phyloP scores from a whole-genome alignment of 2,113 vertebrate species.

The Sinocyclocheilus grahami region DNA sequence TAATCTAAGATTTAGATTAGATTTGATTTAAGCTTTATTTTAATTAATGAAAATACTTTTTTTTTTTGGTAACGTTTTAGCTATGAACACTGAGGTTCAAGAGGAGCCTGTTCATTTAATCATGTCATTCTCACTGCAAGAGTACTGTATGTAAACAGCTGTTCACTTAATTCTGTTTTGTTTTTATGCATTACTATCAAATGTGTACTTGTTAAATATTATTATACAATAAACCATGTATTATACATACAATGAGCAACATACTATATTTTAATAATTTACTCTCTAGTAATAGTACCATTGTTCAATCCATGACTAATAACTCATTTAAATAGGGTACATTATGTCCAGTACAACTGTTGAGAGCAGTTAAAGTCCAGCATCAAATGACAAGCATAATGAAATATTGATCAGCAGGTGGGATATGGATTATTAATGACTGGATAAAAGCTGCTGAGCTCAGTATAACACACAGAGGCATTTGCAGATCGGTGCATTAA shows the following conservation, averaged over 20 bases:
- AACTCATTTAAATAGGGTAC: no score
- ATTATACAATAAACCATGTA: neutral
- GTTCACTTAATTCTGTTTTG: no score
- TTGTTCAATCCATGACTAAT: neutral
- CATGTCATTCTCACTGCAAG: no score
- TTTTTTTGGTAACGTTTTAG: no score
- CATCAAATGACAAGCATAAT: constrained; percentile 34
- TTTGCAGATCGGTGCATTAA: constrained; percentile 25
- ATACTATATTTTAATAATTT: neutral
- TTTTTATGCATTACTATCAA: neutral
- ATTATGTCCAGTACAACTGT: neutral
- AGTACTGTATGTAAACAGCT: no score
- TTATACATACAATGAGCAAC: neutral
- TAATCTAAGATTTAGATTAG: no score
- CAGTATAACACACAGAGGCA: constrained; percentile 12
- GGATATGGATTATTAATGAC: constrained; percentile 42
- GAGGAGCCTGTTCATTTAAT: no score
- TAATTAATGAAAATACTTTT: no score
- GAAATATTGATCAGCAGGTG: constrained; percentile 50
- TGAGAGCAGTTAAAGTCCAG: constrained; percentile 14
- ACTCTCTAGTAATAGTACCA: neutral
- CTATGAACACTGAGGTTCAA: no score
- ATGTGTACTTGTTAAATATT: neutral
- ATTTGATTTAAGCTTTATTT: no score
- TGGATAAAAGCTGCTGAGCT: neutral